Conservation (phyloP, 1,140 invertebrate genomes). For the Palaemon carinicauda region DNA sequence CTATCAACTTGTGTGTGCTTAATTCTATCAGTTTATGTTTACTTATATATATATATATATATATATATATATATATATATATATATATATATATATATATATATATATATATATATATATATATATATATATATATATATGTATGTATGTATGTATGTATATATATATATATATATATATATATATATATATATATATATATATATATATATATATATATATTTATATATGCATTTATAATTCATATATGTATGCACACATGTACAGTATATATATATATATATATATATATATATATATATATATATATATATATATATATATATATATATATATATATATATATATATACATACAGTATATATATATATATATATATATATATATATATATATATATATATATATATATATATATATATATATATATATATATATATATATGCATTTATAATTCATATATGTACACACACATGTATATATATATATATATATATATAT, state of each 20-base stretch:
- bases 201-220: not conserved
- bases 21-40: too few species aligned
- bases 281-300: not conserved
- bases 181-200: not conserved
- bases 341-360: not conserved
- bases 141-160: too few species aligned
- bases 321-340: not conserved
- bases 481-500: too few species aligned
- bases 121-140: too few species aligned
- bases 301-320: not conserved
- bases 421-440: not conserved
- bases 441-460: too few species aligned
- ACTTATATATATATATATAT: too few species aligned
- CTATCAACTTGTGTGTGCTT: too few species aligned
- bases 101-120: too few species aligned
- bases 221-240: not conserved
- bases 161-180: too few species aligned
- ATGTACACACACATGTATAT: too few species aligned
- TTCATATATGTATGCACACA: not conserved
- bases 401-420: not conserved
- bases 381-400: not conserved
- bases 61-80: too few species aligned
- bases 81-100: too few species aligned
- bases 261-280: not conserved
- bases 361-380: slow-evolving; percentile 10